These are phyloP conservation scores for Pardosa pseudoannulata DNA, from an alignment of 2,888 invertebrate genomes.

Conservation along the genomic window DNA sequence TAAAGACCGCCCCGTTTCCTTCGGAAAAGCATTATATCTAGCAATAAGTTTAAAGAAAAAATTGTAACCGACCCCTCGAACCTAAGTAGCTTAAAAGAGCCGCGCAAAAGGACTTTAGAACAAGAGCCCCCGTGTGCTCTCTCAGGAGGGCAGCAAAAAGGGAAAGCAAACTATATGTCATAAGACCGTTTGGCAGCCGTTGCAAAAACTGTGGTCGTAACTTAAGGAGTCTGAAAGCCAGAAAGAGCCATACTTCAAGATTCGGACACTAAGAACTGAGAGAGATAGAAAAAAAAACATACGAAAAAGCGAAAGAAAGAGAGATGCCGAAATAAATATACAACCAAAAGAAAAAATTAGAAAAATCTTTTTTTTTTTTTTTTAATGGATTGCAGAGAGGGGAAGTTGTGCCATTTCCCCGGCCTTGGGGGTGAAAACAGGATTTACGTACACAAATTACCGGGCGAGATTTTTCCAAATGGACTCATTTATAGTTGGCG, in stretches of 20 bases:
- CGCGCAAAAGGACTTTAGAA: conserved; percentile 1
- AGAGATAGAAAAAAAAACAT: conserved; percentile 22
- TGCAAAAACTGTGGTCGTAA: conserved; percentile 23
- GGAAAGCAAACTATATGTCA: conserved; percentile 33
- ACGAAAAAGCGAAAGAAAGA: conserved; percentile 9
- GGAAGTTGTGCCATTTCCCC: conserved; percentile 25
- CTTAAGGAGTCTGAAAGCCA: conserved; percentile 23
- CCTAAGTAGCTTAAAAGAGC: conserved; percentile 4
- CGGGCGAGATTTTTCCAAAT: conserved; percentile 27
- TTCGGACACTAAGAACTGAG: conserved; percentile 44
- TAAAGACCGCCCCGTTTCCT: not conserved
- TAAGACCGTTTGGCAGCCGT: conserved; percentile 26
- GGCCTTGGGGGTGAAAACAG: conserved; percentile 33
- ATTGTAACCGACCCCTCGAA: conserved; percentile 17
- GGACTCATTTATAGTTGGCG: conserved; percentile 44
- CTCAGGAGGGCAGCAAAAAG: not conserved
- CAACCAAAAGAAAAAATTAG: conserved; percentile 29
- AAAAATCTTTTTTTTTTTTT: conserved; percentile 34
- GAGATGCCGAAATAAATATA: conserved; percentile 46
- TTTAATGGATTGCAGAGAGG: conserved; percentile 25
- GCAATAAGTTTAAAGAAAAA: not conserved
- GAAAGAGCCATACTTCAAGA: conserved; percentile 42
- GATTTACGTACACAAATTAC: conserved; percentile 63
- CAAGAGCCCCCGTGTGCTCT: conserved; percentile 12
- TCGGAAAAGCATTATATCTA: not conserved